Base-by-base conservation (phyloP, 2,113 vertebrate genomes). In the Irena cyanogastra region DNA sequence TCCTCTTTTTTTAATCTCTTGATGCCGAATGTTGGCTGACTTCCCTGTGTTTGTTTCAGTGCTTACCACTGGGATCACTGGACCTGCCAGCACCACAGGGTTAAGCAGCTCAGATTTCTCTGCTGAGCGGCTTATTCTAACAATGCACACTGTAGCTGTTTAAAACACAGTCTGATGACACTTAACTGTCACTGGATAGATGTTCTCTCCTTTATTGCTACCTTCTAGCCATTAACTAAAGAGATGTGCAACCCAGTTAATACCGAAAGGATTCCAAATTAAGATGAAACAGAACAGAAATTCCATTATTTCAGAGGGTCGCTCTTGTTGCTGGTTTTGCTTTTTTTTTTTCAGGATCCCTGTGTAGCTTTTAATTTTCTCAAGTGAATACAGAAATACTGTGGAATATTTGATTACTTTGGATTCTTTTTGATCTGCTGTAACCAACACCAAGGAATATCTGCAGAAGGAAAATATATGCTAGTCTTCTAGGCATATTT, bases 31-130 rank as follows among this genome's bases (percentile, higher is more conserved):
- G 75, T 97, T 97, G 97, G 97, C 97, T 91, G 93, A 90, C 95
- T 95, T 97, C 97, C 96, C 95, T 90, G 70, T 97, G 96, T 97
- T 97, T 97, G 97, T 96, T 97, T 97, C 97, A 93, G 76, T 74
- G 96, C 95, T 95, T 97, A 97, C 96, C 90, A 90, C 30, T 93
- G 95, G 96, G 94, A 97, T 96, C 95, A 56, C 92, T 50, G 84
- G 95, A 96, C 96, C 93, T 97, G 97, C 96, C 97, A 97, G 95
- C 96, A 57, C 95, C 95, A 93, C 95, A 95, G 97, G 97, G 97
- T 97, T 97, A 97, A 97, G 97, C 97, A 94, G 97, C 96, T 97
- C 97, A 96, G 81, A 97, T 97, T 97, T 97, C 95, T 97, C 95
- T 94, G 95, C 93, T 97, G 97, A 97, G 97, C 94, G 0, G 96